Evolutionary conservation across 1,140 invertebrate genomes (phyloP).

Genomic region (Pseudomyrmex pallidus): DNA sequence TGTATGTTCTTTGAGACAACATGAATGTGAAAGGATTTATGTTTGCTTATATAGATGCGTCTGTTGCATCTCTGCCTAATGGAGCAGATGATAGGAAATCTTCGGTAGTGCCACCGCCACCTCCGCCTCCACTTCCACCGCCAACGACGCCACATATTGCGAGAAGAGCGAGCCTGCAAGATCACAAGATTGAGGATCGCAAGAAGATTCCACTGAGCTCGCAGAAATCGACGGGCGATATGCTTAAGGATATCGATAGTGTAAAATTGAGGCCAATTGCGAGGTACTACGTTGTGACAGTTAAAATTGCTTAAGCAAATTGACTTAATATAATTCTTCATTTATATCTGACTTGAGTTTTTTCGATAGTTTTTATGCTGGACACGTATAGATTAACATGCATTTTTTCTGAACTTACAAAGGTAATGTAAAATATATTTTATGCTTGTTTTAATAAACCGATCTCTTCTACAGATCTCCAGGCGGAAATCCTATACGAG

Average conservation of each 20-base stretch:
- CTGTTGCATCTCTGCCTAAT: conserved; percentile 75
- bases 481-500: conserved; percentile 78
- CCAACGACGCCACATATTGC: conserved; percentile 84
- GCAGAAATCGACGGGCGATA: conserved; percentile 82
- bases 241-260: conserved; percentile 81
- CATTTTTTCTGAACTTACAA: too few species aligned
- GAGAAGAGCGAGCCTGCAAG: conserved; percentile 83
- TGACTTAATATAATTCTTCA: too few species aligned
- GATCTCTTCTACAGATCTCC: conserved; percentile 77
- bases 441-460: not conserved
- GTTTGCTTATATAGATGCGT: conserved; percentile 64
- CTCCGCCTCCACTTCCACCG: conserved; percentile 80
- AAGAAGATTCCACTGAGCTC: conserved; percentile 75
- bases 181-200: conserved; percentile 81
- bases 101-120: conserved; percentile 65
- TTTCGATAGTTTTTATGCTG: too few species aligned
- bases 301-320: not conserved
- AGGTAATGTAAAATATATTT: too few species aligned
- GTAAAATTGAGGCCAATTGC: conserved; percentile 81
- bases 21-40: not conserved
- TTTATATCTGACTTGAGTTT: too few species aligned
- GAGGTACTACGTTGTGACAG: conserved; percentile 71
- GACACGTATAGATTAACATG: too few species aligned
- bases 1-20: not conserved
- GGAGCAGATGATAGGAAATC: conserved; percentile 63